Evolutionary conservation across 2,888 invertebrate species (phyloP).

Genomic region (Pecten maximus): DNA sequence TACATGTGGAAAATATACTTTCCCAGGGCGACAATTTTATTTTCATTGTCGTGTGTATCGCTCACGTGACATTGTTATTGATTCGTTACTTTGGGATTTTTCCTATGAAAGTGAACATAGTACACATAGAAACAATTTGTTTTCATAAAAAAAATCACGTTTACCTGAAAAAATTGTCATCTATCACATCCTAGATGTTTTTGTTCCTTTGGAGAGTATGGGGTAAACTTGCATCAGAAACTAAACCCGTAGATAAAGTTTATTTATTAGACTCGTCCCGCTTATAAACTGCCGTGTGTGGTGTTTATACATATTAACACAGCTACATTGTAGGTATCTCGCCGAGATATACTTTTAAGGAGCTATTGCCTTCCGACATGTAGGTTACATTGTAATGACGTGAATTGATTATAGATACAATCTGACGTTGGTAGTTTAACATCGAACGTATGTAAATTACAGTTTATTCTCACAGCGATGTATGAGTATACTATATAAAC

Average conservation of each 20-base stretch:
- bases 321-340: too few relatives aligned
- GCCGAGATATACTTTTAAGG: not conserved
- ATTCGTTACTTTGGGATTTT: too few relatives aligned
- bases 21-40: too few relatives aligned
- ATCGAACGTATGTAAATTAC: slow-evolving; percentile 4
- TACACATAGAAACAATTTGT: too few relatives aligned
- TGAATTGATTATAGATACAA: not conserved
- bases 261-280: not conserved
- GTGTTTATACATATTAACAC: not conserved
- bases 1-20: too few relatives aligned
- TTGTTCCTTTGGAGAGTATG: not conserved
- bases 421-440: not conserved
- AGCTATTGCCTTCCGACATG: too few relatives aligned
- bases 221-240: not conserved
- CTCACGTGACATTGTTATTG: too few relatives aligned
- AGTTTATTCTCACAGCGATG: not conserved
- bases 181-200: too few relatives aligned
- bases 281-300: not conserved
- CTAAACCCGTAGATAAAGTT: not conserved
- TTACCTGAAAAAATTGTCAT: too few relatives aligned
- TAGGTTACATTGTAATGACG: not conserved
- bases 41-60: too few relatives aligned
- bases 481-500: not conserved
- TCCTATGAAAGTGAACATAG: too few relatives aligned
- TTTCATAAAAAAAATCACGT: too few relatives aligned